phyloP scores from a whole-genome alignment of 2,113 vertebrate genomes.

The Oncorhynchus mykiss region DNA sequence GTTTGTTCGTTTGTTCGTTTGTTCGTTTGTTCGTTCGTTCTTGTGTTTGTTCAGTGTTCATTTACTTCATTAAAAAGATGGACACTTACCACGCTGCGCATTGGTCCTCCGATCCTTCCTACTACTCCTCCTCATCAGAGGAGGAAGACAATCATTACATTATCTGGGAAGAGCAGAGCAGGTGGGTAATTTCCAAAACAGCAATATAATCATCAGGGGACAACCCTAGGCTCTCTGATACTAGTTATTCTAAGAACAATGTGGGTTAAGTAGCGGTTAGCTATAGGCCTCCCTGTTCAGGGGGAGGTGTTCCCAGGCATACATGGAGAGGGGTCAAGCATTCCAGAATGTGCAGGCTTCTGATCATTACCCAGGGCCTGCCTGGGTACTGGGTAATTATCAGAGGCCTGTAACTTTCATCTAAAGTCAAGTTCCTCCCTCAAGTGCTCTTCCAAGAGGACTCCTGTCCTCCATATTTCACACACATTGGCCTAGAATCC shows the following conservation, averaged over 20 bases:
- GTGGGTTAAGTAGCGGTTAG: background rate
- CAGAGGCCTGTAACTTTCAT: background rate
- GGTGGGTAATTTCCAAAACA: too few species aligned
- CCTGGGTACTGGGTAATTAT: background rate
- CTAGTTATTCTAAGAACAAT: background rate
- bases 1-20: too few species aligned
- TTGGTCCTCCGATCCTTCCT: too few species aligned
- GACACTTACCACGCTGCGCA: too few species aligned
- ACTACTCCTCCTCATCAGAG: too few species aligned
- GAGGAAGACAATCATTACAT: too few species aligned
- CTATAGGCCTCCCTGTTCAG: background rate
- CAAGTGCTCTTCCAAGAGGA: background rate
- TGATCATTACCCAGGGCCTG: background rate
- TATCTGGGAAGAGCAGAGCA: too few species aligned
- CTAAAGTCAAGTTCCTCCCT: background rate
- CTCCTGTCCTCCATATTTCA: background rate
- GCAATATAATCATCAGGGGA: too few species aligned
- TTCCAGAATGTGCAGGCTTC: background rate
- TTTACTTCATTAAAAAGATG: too few species aligned
- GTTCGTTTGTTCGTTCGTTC: too few species aligned
- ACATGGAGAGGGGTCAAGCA: background rate
- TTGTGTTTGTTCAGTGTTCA: too few species aligned
- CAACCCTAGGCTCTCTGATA: background rate
- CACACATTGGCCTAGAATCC: background rate
- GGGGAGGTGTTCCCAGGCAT: background rate